phyloP scores from a whole-genome alignment of 35 echinoderm and acorn worm species.

The Apostichopus parvimensis region DNA sequence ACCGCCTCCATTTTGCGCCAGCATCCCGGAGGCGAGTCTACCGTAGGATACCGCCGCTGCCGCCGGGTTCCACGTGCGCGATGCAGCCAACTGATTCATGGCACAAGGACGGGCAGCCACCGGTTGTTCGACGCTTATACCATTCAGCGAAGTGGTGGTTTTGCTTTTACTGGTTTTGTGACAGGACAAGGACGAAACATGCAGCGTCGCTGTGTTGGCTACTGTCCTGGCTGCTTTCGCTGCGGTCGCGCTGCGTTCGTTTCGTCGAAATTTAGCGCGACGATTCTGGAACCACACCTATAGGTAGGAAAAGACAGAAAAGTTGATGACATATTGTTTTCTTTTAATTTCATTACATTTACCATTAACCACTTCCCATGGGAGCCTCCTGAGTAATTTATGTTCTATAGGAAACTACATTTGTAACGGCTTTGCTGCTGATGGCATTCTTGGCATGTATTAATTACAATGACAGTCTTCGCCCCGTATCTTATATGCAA shows the following conservation, averaged over 20 bases:
- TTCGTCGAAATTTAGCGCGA: constrained; percentile 90
- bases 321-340: too few species aligned
- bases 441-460: too few species aligned
- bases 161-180: not conserved
- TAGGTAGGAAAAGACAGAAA: too few species aligned
- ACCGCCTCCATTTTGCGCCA: constrained; percentile 24
- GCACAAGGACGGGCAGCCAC: constrained; percentile 84
- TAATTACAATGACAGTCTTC: too few species aligned
- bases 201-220: not conserved
- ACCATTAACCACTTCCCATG: too few species aligned
- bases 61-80: constrained; percentile 69
- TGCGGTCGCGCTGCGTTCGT: constrained; percentile 77
- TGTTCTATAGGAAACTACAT: too few species aligned
- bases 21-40: constrained; percentile 71
- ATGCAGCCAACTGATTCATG: constrained; percentile 39
- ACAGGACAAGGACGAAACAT: not conserved
- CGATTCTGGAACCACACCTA: constrained; percentile 99
- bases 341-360: too few species aligned
- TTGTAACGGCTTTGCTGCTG: too few species aligned
- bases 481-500: too few species aligned
- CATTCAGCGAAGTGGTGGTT: constrained; percentile 42
- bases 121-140: constrained; percentile 89
- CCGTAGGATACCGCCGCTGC: constrained; percentile 74
- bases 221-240: constrained; percentile 50
- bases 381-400: too few species aligned